Percentiles rank a stretch among this genome's conserved stretches.
These are phyloP conservation scores for Drosophila cardini DNA, from an alignment of 1,140 invertebrate genomes.

Conservation along the genomic window DNA sequence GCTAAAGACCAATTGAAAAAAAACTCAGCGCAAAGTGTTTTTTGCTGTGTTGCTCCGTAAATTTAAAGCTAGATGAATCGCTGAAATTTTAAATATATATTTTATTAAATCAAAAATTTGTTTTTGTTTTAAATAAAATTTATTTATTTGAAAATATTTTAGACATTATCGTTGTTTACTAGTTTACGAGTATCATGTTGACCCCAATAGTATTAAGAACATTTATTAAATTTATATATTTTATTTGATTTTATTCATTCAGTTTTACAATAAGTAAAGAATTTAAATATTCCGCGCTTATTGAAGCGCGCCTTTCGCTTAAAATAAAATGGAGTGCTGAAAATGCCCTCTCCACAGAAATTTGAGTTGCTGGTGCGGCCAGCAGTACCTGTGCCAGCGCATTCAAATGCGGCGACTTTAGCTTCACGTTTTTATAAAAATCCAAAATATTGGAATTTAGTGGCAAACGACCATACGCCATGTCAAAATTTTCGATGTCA, in stretches of 20 bases:
- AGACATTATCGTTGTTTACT: too few relatives aligned
- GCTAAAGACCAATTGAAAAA: too few relatives aligned
- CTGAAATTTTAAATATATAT: too few relatives aligned
- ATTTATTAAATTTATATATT: too few relatives aligned
- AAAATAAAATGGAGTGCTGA: conserved; percentile 31
- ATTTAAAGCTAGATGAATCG: too few relatives aligned
- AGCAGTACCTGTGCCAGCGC: conserved; percentile 33
- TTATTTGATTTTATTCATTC: conserved; percentile 21
- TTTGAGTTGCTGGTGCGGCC: conserved; percentile 34
- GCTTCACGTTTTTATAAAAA: conserved; percentile 31
- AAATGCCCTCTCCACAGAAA: conserved; percentile 11
- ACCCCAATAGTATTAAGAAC: too few relatives aligned
- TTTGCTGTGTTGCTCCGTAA: too few relatives aligned
- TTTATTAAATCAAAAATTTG: too few relatives aligned
- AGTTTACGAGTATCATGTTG: too few relatives aligned
- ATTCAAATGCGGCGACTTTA: conserved; percentile 22
- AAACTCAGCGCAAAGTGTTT: too few relatives aligned
- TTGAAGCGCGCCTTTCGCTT: conserved; percentile 1
- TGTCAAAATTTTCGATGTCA: conserved; percentile 32
- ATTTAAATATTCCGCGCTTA: conserved; percentile 15
- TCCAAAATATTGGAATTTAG: conserved; percentile 32
- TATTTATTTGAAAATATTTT: too few relatives aligned
- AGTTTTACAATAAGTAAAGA: conserved; percentile 18
- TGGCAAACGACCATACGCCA: conserved; percentile 27
- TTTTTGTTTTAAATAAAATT: too few relatives aligned